phyloP scores from a whole-genome alignment of 1,140 invertebrate genomes.

The Aphis gossypii region DNA sequence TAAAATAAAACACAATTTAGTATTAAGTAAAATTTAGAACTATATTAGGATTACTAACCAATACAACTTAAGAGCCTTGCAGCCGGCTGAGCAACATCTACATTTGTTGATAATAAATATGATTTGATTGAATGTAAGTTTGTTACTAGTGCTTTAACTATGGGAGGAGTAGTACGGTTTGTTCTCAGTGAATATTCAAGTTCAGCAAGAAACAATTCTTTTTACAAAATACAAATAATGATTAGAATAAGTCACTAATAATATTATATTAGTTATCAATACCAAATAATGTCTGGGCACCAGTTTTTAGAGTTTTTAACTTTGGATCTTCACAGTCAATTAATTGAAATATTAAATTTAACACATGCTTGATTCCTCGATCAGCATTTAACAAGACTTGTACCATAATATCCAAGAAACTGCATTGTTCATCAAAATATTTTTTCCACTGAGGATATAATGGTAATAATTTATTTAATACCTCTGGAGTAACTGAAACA shows the following conservation, averaged over 20 bases:
- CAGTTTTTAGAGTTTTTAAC: slow-evolving; percentile 40
- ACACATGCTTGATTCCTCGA: slow-evolving; percentile 49
- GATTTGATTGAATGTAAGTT: slow-evolving; percentile 30
- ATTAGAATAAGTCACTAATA: not conserved
- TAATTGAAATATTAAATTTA: slow-evolving; percentile 50
- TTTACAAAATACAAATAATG: not conserved
- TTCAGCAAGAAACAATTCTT: slow-evolving; percentile 45
- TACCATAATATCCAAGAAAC: slow-evolving; percentile 37
- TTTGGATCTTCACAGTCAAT: slow-evolving; percentile 41
- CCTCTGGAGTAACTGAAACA: slow-evolving; percentile 47
- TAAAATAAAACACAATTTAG: slow-evolving; percentile 4
- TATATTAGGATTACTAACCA: not conserved
- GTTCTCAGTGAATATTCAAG: slow-evolving; percentile 40
- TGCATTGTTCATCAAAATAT: slow-evolving; percentile 53
- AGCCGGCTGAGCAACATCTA: slow-evolving; percentile 45
- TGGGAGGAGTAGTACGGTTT: slow-evolving; percentile 17
- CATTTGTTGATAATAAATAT: slow-evolving; percentile 48
- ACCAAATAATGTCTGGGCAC: slow-evolving; percentile 48
- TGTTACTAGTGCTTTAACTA: slow-evolving; percentile 44
- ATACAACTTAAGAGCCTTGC: slow-evolving; percentile 33
- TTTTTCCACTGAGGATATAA: slow-evolving; percentile 48
- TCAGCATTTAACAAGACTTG: slow-evolving; percentile 51
- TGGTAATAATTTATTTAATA: slow-evolving; percentile 32
- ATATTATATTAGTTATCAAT: not conserved
- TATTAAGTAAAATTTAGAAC: not conserved